phyloP scores from a whole-genome alignment of 2,113 vertebrate genomes.

The Chiloscyllium plagiosum region DNA sequence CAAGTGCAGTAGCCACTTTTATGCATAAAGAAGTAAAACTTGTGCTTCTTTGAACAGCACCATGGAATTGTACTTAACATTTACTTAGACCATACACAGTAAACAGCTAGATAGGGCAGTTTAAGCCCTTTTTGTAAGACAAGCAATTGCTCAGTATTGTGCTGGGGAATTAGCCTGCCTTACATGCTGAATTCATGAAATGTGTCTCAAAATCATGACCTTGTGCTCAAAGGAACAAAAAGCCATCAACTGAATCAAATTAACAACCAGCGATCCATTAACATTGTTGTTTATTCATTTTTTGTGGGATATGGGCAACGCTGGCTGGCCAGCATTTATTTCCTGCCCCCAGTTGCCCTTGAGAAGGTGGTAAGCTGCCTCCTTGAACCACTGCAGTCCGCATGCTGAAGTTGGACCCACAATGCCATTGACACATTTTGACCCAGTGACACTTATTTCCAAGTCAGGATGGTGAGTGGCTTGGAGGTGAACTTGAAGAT shows the following conservation, averaged over 20 bases:
- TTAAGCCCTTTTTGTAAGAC: background rate
- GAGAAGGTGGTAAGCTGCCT: too few relatives aligned
- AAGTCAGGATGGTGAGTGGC: too few relatives aligned
- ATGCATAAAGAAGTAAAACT: background rate
- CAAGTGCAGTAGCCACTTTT: background rate
- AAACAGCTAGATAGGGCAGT: background rate
- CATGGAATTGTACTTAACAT: background rate
- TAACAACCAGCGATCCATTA: background rate
- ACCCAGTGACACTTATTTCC: too few relatives aligned
- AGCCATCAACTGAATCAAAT: background rate
- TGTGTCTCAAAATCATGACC: background rate
- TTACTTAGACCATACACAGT: background rate
- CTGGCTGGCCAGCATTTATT: too few relatives aligned
- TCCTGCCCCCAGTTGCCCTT: too few relatives aligned
- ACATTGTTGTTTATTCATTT: too few relatives aligned
- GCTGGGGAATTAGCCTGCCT: background rate
- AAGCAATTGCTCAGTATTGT: background rate
- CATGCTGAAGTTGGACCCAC: too few relatives aligned
- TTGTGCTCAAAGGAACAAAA: background rate
- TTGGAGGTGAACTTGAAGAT: too few relatives aligned
- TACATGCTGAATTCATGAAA: background rate
- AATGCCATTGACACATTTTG: too few relatives aligned
- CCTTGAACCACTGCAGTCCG: too few relatives aligned
- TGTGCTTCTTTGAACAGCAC: background rate
- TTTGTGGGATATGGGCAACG: too few relatives aligned